A percentile compares a stretch with the other conserved stretches of the same genome.
Conservation (phyloP, 2,888 invertebrate genomes). For the Taenaris catops region DNA sequence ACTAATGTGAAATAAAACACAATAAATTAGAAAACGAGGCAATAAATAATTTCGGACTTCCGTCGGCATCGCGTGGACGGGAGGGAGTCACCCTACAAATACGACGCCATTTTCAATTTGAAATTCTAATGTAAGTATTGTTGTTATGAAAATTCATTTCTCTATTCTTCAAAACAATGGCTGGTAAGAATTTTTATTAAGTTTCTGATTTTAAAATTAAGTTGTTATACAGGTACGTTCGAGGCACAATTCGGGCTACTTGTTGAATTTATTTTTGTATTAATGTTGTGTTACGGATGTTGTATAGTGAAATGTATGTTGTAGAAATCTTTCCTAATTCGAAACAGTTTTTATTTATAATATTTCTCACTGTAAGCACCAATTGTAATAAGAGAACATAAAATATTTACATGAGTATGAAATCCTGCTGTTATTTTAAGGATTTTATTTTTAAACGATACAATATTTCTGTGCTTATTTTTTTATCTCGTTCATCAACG, state of each 20-base stretch:
- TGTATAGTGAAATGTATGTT: no score
- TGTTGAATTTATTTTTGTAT: neutral
- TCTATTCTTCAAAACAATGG: constrained; percentile 30
- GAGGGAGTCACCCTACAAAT: constrained; percentile 56
- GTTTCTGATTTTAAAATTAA: constrained; percentile 15
- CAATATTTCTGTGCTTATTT: no score
- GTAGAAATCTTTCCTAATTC: no score
- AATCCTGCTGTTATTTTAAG: no score
- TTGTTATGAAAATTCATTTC: constrained; percentile 27
- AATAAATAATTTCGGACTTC: constrained; percentile 41
- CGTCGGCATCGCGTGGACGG: constrained; percentile 44
- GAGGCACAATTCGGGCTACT: neutral
- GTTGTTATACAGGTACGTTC: neutral
- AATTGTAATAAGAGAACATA: no score
- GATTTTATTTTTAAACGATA: no score
- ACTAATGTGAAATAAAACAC: constrained; percentile 13
- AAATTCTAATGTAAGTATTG: constrained; percentile 53
- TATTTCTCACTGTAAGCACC: no score
- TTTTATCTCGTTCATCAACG: constrained; percentile 36
- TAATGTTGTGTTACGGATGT: neutral
- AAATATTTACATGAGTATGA: no score
- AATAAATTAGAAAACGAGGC: constrained; percentile 13
- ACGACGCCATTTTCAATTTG: constrained; percentile 61
- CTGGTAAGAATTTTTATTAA: constrained; percentile 22
- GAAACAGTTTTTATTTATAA: no score